phyloP scores from a whole-genome alignment of 2,888 invertebrate species.

The Ryuthela nishihirai region DNA sequence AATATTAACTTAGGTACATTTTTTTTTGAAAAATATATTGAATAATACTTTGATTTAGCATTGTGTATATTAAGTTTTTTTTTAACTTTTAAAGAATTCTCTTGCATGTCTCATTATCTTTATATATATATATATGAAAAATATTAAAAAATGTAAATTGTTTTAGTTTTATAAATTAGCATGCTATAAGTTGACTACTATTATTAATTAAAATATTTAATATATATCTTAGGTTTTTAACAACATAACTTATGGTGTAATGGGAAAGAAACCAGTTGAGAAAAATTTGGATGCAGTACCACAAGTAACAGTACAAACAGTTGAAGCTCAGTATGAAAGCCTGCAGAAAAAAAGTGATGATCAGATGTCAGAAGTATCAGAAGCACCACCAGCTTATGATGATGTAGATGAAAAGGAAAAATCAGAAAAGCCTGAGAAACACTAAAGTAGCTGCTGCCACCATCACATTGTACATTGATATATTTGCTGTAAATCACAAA shows the following conservation, averaged over 20 bases:
- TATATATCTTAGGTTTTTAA: not conserved
- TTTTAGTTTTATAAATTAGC: no score
- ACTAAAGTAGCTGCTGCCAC: no score
- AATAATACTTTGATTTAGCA: no score
- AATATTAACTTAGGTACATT: no score
- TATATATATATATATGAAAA: not conserved
- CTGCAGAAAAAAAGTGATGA: not conserved
- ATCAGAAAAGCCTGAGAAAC: not conserved
- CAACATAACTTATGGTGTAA: not conserved
- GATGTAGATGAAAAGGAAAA: not conserved
- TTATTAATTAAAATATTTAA: not conserved
- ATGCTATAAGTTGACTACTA: no score
- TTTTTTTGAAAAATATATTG: no score
- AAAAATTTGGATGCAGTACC: not conserved
- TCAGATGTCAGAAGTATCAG: not conserved
- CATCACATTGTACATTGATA: no score
- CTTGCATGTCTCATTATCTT: no score
- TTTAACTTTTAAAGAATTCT: no score
- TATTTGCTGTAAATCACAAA: no score
- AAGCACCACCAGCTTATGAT: not conserved
- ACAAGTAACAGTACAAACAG: not conserved
- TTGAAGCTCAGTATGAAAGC: constrained; percentile 4
- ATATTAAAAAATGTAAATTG: not conserved
- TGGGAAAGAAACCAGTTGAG: not conserved
- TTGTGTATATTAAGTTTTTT: no score